Conservation (phyloP, 2,888 invertebrate genomes). For the Eristalis intricaria region DNA sequence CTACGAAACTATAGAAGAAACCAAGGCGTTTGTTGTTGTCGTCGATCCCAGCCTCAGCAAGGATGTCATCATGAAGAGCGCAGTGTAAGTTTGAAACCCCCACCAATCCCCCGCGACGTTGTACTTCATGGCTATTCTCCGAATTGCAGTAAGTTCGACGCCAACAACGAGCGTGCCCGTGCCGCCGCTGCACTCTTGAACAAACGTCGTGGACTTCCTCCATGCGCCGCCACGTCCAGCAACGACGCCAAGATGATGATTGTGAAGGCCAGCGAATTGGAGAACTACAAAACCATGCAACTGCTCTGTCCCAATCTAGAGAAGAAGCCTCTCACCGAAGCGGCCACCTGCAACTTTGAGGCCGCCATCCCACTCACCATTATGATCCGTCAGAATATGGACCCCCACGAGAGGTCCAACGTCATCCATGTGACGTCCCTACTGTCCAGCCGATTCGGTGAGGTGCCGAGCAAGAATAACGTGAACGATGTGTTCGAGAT, state of each 20-base stretch:
- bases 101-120: background rate
- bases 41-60: constrained; percentile 76
- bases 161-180: constrained; percentile 75
- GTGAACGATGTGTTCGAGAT: constrained; percentile 79
- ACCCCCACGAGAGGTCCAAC: constrained; percentile 78
- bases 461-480: constrained; percentile 73
- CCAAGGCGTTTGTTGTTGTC: constrained; percentile 78
- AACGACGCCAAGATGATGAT: constrained; percentile 76
- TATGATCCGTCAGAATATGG: constrained; percentile 76
- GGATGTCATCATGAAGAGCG: constrained; percentile 76
- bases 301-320: constrained; percentile 78
- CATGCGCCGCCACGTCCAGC: constrained; percentile 75
- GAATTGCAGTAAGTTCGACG: constrained; percentile 76
- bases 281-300: constrained; percentile 77
- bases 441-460: constrained; percentile 79
- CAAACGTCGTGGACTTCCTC: constrained; percentile 76
- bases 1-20: constrained; percentile 76
- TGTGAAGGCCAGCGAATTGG: constrained; percentile 77
- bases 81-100: constrained; percentile 76
- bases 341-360: constrained; percentile 78
- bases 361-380: constrained; percentile 78
- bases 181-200: constrained; percentile 78
- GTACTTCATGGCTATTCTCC: background rate
- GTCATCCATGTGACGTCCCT: constrained; percentile 78
- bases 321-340: constrained; percentile 78